Conservation (phyloP, 2,797 vertebrate species). For the Rallus crepitans region DNA sequence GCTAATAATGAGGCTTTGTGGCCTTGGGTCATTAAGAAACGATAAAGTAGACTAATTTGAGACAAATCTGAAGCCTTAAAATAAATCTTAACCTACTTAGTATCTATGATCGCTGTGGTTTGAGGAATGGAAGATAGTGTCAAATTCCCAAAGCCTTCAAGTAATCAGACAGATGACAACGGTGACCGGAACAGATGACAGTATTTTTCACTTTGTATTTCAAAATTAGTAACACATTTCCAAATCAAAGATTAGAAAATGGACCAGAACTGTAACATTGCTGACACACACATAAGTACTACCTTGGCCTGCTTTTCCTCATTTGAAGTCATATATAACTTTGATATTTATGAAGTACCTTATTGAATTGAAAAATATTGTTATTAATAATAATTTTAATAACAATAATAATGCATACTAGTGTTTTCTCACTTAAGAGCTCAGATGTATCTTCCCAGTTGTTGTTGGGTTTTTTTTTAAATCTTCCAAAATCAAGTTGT, state of each 20-base stretch:
- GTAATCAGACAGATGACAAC: not conserved
- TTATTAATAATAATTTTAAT: too few species aligned
- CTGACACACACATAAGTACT: accelerated
- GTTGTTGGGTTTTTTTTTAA: not conserved
- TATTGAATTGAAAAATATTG: not conserved
- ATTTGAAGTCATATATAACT: not conserved
- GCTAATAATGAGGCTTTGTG: not conserved
- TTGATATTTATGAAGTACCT: not conserved
- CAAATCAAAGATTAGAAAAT: not conserved
- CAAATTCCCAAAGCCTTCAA: not conserved
- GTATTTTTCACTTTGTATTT: not conserved
- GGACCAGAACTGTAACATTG: not conserved
- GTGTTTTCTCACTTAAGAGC: not conserved
- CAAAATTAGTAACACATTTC: not conserved
- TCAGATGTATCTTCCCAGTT: not conserved
- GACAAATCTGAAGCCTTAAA: not conserved
- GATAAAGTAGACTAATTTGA: not conserved
- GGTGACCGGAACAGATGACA: accelerated
- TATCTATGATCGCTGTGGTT: not conserved
- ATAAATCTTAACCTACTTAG: not conserved
- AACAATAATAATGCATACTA: not conserved
- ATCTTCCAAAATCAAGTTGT: not conserved
- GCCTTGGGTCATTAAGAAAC: not conserved
- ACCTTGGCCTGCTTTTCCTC: not conserved
- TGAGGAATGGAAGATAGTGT: not conserved